Evolutionary conservation across 2,113 vertebrate species (phyloP).

Genomic region (Microtus oregoni): DNA sequence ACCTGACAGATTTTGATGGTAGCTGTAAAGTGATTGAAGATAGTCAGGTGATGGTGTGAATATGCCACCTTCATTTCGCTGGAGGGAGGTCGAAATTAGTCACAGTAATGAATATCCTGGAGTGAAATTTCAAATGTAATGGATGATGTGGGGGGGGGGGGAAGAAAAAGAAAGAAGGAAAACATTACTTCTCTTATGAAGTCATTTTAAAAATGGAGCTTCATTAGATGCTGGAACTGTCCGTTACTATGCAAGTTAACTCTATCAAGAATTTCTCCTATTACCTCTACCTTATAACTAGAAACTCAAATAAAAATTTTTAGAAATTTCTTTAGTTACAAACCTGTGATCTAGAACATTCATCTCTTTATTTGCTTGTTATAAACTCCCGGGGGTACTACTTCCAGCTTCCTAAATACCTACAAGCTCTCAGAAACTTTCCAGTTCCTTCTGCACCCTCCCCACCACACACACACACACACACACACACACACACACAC

Average conservation of each 20-base stretch:
- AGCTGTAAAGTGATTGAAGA: slow-evolving; percentile 64
- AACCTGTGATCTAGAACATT: background rate
- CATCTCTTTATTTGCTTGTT: background rate
- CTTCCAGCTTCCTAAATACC: background rate
- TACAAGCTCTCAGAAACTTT: background rate
- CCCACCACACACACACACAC: background rate
- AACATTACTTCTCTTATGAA: background rate
- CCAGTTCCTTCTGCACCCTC: background rate
- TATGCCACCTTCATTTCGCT: slow-evolving; percentile 22
- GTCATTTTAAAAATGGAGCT: background rate
- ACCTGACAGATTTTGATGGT: slow-evolving; percentile 69
- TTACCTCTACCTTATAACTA: background rate
- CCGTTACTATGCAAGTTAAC: background rate
- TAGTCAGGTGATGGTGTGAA: slow-evolving; percentile 70
- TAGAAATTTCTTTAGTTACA: background rate
- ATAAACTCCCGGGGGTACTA: background rate
- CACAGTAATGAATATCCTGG: slow-evolving; percentile 61
- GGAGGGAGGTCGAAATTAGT: slow-evolving; percentile 65
- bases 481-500: no score
- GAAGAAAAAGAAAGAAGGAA: background rate
- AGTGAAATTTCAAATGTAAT: slow-evolving; percentile 66
- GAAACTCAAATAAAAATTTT: slow-evolving; percentile 20
- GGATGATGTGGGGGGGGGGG: slow-evolving; percentile 27
- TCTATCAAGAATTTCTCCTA: slow-evolving; percentile 10
- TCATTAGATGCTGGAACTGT: slow-evolving; percentile 14